A percentile compares a stretch with the other conserved stretches of the same genome.
Evolutionary conservation across 2,888 invertebrate genomes (phyloP).

Genomic region (Watsonalla binaria): DNA sequence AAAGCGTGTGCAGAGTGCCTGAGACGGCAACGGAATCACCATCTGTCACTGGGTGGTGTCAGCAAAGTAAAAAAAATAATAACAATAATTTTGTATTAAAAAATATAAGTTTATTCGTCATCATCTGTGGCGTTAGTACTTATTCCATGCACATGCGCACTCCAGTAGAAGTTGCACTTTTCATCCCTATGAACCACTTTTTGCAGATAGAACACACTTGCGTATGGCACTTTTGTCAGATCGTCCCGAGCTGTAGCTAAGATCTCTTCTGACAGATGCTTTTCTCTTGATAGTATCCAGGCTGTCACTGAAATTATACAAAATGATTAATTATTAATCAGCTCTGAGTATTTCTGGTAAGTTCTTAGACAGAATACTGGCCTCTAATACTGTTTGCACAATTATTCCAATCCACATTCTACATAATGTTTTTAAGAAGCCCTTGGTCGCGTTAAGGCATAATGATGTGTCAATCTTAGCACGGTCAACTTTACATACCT

Average conservation of each 20-base stretch:
- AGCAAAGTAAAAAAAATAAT: slow-evolving; percentile 22
- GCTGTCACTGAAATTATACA: slow-evolving; percentile 46
- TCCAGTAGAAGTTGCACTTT: slow-evolving; percentile 48
- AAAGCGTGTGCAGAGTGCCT: too few relatives aligned
- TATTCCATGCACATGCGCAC: slow-evolving; percentile 54
- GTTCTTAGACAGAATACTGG: too few relatives aligned
- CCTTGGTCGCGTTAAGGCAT: too few relatives aligned
- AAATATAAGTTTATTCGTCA: neutral
- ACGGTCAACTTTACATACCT: too few relatives aligned
- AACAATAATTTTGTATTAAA: too few relatives aligned
- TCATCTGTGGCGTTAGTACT: slow-evolving; percentile 12
- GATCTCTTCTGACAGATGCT: slow-evolving; percentile 29
- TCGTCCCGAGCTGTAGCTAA: slow-evolving; percentile 28
- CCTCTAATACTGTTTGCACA: too few relatives aligned
- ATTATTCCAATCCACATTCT: too few relatives aligned
- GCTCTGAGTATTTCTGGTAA: too few relatives aligned
- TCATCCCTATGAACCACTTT: slow-evolving; percentile 41
- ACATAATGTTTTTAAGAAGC: too few relatives aligned
- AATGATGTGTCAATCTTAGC: too few relatives aligned
- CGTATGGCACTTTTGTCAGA: slow-evolving; percentile 47
- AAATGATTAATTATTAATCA: neutral
- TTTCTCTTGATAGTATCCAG: slow-evolving; percentile 57
- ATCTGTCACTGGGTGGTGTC: too few relatives aligned
- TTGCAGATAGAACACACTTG: slow-evolving; percentile 44
- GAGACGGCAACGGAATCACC: too few relatives aligned